phyloP scores from a whole-genome alignment of 1,140 invertebrate genomes.

The Aricia agestis region DNA sequence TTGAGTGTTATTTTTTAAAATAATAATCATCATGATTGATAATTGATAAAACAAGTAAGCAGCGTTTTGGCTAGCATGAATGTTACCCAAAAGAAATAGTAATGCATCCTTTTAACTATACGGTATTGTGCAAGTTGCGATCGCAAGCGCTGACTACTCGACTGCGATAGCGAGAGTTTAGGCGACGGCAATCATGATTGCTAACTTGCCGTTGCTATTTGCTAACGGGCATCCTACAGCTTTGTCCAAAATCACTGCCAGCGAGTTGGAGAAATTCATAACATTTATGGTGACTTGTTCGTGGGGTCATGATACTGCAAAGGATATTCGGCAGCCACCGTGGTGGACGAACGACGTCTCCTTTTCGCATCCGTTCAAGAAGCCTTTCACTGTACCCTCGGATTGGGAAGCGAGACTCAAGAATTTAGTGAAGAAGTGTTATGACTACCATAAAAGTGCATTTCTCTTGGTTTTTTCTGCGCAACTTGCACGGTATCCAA shows the following conservation, averaged over 20 bases:
- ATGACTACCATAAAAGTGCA: constrained; percentile 83
- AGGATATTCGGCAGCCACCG: constrained; percentile 77
- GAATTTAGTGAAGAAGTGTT: constrained; percentile 82
- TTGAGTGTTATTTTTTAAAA: constrained; percentile 33
- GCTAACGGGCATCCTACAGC: constrained; percentile 82
- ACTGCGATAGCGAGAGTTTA: constrained; percentile 58
- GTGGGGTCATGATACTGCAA: constrained; percentile 79
- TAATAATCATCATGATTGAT: constrained; percentile 21
- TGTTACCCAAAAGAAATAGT: constrained; percentile 33
- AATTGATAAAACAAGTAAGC: constrained; percentile 25
- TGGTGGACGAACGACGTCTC: constrained; percentile 83
- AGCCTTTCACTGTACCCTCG: constrained; percentile 70
- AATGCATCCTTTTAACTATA: constrained; percentile 49
- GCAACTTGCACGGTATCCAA: constrained; percentile 80
- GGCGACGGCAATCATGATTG: constrained; percentile 75
- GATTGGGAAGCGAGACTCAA: constrained; percentile 80
- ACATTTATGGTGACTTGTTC: constrained; percentile 86
- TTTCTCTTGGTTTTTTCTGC: constrained; percentile 84
- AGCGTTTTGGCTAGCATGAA: constrained; percentile 34
- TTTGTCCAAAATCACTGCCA: constrained; percentile 78
- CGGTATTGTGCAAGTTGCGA: constrained; percentile 41
- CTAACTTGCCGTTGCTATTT: constrained; percentile 82
- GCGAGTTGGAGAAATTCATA: constrained; percentile 82
- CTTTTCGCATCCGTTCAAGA: constrained; percentile 79
- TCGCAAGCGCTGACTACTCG: constrained; percentile 59